Conservation (phyloP, 2,888 invertebrate genomes). For the Cremastobaeus sp. region DNA sequence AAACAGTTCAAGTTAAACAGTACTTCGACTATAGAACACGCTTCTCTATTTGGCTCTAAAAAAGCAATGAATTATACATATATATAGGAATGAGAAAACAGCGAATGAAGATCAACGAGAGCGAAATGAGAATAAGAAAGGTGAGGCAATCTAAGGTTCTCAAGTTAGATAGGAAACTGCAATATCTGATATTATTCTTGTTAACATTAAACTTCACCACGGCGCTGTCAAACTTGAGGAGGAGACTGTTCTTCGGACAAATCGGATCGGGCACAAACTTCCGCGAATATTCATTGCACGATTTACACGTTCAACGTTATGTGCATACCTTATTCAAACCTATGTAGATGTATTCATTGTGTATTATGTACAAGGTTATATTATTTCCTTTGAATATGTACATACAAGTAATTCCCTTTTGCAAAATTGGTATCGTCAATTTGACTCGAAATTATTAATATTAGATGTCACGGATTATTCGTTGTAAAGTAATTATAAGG, state of each 20-base stretch:
- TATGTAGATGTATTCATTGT: constrained; percentile 60
- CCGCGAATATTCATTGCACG: constrained; percentile 61
- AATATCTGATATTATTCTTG: constrained; percentile 62
- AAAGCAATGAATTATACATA: too few species aligned
- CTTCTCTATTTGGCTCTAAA: too few species aligned
- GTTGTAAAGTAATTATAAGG: constrained; percentile 27
- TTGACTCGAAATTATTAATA: constrained; percentile 33
- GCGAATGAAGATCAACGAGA: too few species aligned
- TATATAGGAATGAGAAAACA: too few species aligned
- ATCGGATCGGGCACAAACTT: constrained; percentile 60
- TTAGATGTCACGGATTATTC: constrained; percentile 18
- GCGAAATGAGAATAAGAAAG: constrained; percentile 34
- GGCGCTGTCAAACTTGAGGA: constrained; percentile 60
- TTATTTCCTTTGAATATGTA: constrained; percentile 56
- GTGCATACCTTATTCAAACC: constrained; percentile 59
- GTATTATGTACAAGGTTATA: constrained; percentile 54
- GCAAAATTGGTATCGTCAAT: constrained; percentile 39
- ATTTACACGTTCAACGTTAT: constrained; percentile 59
- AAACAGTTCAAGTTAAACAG: too few species aligned
- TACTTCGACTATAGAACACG: too few species aligned
- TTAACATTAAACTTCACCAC: constrained; percentile 59
- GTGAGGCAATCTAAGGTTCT: constrained; percentile 29
- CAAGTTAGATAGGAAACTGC: constrained; percentile 59
- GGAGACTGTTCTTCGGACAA: constrained; percentile 60
- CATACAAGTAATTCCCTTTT: constrained; percentile 42